A percentile compares a stretch with the other conserved stretches of the same genome.
Conservation (phyloP, 92 coral and sea anemone genomes). For the Heliopora coerulea region DNA sequence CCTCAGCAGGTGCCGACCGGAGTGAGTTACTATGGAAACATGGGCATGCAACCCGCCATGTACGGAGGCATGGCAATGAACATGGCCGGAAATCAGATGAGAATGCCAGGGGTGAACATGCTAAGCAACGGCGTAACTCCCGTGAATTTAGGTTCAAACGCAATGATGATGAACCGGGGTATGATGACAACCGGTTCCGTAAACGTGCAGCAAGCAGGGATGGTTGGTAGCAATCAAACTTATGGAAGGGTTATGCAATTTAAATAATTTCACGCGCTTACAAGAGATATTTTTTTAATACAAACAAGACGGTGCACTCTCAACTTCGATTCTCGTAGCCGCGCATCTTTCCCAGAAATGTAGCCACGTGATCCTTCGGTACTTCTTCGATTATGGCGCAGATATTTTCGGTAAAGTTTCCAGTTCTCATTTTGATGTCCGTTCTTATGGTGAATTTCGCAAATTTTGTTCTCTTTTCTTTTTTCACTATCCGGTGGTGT, state of each 20-base stretch:
- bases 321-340: too few species aligned
- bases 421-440: too few species aligned
- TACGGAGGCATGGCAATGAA: constrained; percentile 18
- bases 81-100: constrained; percentile 34
- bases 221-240: constrained; percentile 37
- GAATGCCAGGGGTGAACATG: constrained; percentile 27
- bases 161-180: constrained; percentile 26
- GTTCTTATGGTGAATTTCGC: too few species aligned
- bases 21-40: constrained; percentile 35
- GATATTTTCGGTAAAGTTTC: too few species aligned
- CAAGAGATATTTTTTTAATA: neutral
- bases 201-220: constrained; percentile 37
- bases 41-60: constrained; percentile 27
- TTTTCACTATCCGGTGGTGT: too few species aligned
- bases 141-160: constrained; percentile 1
- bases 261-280: constrained; percentile 2
- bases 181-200: constrained; percentile 20
- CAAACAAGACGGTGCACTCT: neutral
- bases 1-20: constrained; percentile 26
- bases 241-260: constrained; percentile 40
- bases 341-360: too few species aligned
- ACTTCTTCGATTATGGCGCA: too few species aligned
- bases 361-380: too few species aligned
- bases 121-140: constrained; percentile 6
- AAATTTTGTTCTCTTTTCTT: too few species aligned